Evolutionary conservation across 2,888 invertebrate genomes (phyloP).

Genomic region (Apoda limacodes): DNA sequence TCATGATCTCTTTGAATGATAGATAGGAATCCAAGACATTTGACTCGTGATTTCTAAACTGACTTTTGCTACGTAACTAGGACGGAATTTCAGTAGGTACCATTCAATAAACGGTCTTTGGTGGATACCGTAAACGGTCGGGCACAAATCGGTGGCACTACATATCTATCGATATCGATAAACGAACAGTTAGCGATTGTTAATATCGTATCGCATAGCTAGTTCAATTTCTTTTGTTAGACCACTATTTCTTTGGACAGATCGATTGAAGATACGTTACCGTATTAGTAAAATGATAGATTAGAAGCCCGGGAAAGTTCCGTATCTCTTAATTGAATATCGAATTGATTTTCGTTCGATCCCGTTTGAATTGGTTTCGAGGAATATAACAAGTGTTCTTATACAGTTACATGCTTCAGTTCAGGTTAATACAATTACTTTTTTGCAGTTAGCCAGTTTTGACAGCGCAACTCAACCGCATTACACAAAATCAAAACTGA

Average conservation of each 20-base stretch:
- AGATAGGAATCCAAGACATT: too few relatives aligned
- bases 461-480: too few relatives aligned
- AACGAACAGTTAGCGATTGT: conserved; percentile 59
- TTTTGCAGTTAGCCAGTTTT: too few relatives aligned
- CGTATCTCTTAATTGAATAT: conserved; percentile 56
- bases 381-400: conserved; percentile 38
- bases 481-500: too few relatives aligned
- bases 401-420: conserved; percentile 37
- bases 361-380: conserved; percentile 47
- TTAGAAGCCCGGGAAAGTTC: conserved; percentile 52
- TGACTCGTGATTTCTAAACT: too few relatives aligned
- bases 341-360: conserved; percentile 54
- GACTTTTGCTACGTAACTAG: too few relatives aligned
- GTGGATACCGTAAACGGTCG: conserved; percentile 37
- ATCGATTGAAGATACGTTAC: conserved; percentile 50
- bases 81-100: too few relatives aligned
- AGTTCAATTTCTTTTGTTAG: conserved; percentile 50
- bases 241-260: conserved; percentile 51
- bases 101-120: too few relatives aligned
- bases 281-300: conserved; percentile 47
- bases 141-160: conserved; percentile 32
- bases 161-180: too few relatives aligned
- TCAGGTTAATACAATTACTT: conserved; percentile 34
- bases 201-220: conserved; percentile 47
- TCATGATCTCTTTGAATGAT: too few relatives aligned